A percentile compares a stretch with the other conserved stretches of the same genome.
These are phyloP conservation scores for Odontocolon sp. DNA, from an alignment of 2,888 invertebrate species.

Conservation along the genomic window DNA sequence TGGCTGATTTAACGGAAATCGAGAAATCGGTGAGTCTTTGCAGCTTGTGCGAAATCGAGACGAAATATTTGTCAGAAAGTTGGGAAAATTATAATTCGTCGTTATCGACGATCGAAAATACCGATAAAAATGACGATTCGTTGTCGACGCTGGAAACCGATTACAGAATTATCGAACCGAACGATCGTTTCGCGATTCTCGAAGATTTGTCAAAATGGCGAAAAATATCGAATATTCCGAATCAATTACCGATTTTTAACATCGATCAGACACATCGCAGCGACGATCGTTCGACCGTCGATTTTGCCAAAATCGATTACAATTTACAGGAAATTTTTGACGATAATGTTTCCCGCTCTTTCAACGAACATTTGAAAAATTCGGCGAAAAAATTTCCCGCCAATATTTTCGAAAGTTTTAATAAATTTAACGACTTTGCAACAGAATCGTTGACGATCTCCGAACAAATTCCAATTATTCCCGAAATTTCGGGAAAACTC, in stretches of 20 bases:
- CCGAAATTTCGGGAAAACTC: not conserved
- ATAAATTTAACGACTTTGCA: too few species aligned
- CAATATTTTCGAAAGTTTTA: too few species aligned
- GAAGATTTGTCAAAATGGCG: not conserved
- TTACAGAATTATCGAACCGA: too few species aligned
- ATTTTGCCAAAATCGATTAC: not conserved
- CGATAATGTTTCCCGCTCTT: not conserved
- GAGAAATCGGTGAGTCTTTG: slow-evolving; percentile 39
- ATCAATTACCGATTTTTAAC: too few species aligned
- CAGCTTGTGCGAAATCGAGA: slow-evolving; percentile 41
- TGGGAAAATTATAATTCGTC: not conserved
- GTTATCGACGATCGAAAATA: not conserved
- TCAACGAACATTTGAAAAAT: not conserved
- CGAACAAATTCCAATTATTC: not conserved
- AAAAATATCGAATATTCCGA: not conserved
- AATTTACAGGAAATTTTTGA: not conserved
- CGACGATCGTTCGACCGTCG: too few species aligned
- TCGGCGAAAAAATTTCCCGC: not conserved
- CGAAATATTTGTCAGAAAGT: not conserved
- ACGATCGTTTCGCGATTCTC: not conserved
- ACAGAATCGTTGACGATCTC: too few species aligned
- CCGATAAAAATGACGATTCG: not conserved
- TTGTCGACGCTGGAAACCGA: not conserved
- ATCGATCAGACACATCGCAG: too few species aligned
- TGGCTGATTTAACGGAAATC: too few species aligned